Base-by-base conservation (phyloP, 2,113 vertebrate species). In the Sisor rabdophorus region DNA sequence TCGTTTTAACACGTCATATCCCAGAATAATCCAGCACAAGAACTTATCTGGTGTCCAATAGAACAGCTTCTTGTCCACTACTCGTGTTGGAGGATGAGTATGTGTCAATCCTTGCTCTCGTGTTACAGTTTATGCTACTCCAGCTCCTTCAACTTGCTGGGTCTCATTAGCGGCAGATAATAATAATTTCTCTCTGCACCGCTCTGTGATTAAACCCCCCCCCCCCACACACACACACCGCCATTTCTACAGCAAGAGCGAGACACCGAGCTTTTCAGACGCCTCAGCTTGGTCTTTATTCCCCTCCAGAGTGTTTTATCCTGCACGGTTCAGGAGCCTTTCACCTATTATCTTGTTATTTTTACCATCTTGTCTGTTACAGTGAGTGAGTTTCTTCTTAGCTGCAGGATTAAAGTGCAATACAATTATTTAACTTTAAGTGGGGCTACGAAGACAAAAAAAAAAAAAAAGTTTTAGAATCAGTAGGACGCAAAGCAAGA, bases 41-140 rank as follows among this genome's bases (percentile, higher is more conserved):
- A 44, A n/a, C 74, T 54, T 70, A 60, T 26, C 64, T 75, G 24
- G 52, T 60, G 61, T 79, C 73, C 56, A 64, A 73, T 80, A 56
- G 64, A 82, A 79, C 80, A 80, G 84, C 84, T 88, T 85, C 87
- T 86, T 83, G 82, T 60, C 83, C 36, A 47, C 65, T 63, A 76
- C 73, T 19, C 73, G 70, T 72, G 32, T 28, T 56, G 65, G 44
- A 72, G 76, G 47, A 65, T 56, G 80, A 44, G 74, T 36, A 76
- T 58, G 81, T 68, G 85, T 77, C 81, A 77, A 79, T 79, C 78
- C 74, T 20, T 77, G 61, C 69, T 77, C 74, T 74, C 53, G 32
- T 80, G 70, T 80, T 80, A 77, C 74, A 73, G 60, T 82, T 76
- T 69, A 76, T 59, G 73, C 67, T 61, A 68, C 63, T 82, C 67